These are phyloP conservation scores for Petrophora chlorosata DNA, from an alignment of 2,888 invertebrate species.

Conservation along the genomic window DNA sequence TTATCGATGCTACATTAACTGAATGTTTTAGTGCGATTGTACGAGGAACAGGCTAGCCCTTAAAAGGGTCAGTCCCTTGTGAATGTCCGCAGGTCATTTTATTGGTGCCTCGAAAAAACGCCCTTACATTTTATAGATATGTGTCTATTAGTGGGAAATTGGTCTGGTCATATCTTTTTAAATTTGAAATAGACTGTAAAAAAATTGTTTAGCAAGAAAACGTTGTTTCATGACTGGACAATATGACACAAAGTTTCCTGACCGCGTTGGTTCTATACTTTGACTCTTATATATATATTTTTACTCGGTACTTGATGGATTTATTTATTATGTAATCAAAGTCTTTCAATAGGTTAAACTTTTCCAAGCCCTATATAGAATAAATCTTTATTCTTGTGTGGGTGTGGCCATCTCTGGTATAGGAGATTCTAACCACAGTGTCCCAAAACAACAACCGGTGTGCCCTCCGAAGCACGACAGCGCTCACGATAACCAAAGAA, in stretches of 20 bases:
- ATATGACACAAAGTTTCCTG: no score
- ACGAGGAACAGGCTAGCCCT: constrained; percentile 21
- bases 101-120: constrained; percentile 17
- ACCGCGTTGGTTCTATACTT: no score
- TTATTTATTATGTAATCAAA: background rate
- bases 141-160: constrained; percentile 15
- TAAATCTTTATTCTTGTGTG: background rate
- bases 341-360: background rate
- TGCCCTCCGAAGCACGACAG: no score
- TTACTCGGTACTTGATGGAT: background rate
- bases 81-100: constrained; percentile 36
- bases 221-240: no score
- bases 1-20: constrained; percentile 35
- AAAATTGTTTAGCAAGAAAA: no score
- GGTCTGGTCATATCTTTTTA: constrained; percentile 5
- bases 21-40: constrained; percentile 33
- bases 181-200: background rate
- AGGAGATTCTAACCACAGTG: no score
- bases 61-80: constrained; percentile 38
- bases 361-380: background rate
- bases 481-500: no score
- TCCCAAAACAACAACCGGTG: no score
- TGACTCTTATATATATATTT: no score
- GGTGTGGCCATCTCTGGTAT: background rate
- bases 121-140: constrained; percentile 21